These are phyloP conservation scores for Hemichromis elongatus DNA, from an alignment of 2,113 vertebrate species.

Conservation along the genomic window DNA sequence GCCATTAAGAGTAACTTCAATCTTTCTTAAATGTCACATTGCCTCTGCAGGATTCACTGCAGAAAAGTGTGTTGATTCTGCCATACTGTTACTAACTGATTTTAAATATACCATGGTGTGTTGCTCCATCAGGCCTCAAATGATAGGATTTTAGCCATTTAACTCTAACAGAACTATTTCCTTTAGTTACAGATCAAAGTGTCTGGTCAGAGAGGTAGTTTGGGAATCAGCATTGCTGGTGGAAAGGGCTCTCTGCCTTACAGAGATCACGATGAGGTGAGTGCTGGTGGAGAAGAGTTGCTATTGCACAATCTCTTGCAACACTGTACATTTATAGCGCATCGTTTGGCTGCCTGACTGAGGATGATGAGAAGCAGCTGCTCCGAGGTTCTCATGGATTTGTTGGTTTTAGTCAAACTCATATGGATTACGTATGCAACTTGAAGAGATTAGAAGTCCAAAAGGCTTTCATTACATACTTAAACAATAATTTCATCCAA, in stretches of 20 bases:
- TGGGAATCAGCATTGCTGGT: conserved; percentile 86
- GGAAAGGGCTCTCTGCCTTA: conserved; percentile 81
- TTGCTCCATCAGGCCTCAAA: background rate
- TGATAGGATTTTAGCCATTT: background rate
- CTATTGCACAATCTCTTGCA: background rate
- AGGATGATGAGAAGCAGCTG: background rate
- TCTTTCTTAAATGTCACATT: background rate
- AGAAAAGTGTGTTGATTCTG: background rate
- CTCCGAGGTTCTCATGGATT: background rate
- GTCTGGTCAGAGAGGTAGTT: conserved; percentile 76
- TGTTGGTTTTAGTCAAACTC: background rate
- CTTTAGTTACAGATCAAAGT: conserved; percentile 79
- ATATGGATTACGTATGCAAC: background rate
- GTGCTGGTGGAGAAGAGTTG: background rate
- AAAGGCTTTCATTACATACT: background rate
- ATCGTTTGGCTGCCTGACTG: background rate
- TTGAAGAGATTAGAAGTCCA: background rate
- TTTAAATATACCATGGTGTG: background rate
- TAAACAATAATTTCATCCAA: background rate
- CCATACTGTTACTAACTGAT: background rate
- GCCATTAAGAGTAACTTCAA: conserved; percentile 68
- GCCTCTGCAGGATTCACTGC: background rate
- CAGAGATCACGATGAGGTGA: conserved; percentile 81
- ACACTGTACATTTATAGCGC: background rate
- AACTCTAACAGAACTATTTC: background rate